These are phyloP conservation scores for Chlorospingus flavigularis DNA, from an alignment of 2,797 vertebrate species.

Conservation along the genomic window DNA sequence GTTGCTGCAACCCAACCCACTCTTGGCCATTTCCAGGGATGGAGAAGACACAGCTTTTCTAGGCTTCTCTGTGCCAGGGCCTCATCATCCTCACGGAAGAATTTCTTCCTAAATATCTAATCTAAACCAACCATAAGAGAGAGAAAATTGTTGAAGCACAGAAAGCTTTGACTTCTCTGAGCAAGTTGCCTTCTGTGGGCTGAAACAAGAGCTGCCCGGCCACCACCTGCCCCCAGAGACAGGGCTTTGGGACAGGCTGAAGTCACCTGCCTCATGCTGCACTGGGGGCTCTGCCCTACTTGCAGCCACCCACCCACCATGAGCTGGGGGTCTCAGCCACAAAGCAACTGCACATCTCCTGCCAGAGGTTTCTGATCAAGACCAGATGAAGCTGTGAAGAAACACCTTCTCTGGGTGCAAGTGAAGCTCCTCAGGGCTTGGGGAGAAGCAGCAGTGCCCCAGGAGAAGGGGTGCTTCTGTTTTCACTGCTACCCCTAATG, in stretches of 20 bases:
- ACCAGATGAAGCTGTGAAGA: background rate
- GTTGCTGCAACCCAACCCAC: background rate
- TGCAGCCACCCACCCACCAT: rapidly evolving
- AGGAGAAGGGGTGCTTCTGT: background rate
- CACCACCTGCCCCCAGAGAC: background rate
- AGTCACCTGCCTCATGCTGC: background rate
- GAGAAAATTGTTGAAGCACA: background rate
- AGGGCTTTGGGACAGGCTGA: background rate
- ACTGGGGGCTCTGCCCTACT: background rate
- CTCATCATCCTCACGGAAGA: background rate
- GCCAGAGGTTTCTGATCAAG: background rate
- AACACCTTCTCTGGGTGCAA: background rate
- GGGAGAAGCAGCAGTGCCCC: background rate
- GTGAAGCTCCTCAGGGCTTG: background rate
- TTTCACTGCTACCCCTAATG: background rate
- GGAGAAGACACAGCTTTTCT: background rate
- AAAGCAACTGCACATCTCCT: background rate
- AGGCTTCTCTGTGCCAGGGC: background rate
- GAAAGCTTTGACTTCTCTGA: background rate
- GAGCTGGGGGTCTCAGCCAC: background rate
- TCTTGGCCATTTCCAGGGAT: background rate
- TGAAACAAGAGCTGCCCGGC: background rate
- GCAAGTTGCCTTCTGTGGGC: background rate
- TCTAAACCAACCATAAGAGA: background rate
- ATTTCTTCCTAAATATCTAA: background rate